These are phyloP conservation scores for Anguilla marmorata DNA, from an alignment of 2,797 vertebrate genomes.

Conservation along the genomic window DNA sequence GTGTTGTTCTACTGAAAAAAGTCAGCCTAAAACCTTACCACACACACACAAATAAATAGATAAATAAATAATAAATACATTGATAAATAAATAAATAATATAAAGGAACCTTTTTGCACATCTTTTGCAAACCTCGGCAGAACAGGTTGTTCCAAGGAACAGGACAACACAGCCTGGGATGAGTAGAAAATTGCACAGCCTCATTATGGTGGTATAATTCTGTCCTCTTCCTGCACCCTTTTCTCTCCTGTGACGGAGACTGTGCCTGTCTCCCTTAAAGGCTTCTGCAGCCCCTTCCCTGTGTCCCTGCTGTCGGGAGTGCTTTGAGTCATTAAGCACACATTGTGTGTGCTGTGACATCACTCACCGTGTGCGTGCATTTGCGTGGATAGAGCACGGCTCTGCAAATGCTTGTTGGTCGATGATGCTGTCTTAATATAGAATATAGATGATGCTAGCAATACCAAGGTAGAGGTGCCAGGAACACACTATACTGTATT, in stretches of 20 bases:
- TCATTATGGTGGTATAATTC: background rate
- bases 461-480: background rate
- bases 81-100: background rate
- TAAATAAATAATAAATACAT: background rate
- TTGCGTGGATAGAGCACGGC: background rate
- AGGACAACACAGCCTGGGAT: background rate
- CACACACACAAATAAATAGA: too few relatives aligned
- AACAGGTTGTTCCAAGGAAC: conserved; percentile 10
- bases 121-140: background rate
- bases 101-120: background rate
- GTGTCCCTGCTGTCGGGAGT: background rate
- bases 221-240: background rate
- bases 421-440: background rate
- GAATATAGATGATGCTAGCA: background rate
- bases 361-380: background rate
- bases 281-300: background rate
- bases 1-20: too few relatives aligned
- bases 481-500: background rate
- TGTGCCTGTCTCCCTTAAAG: background rate
- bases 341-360: background rate
- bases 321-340: background rate
- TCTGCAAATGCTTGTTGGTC: background rate
- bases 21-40: too few relatives aligned
- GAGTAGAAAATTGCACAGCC: conserved; percentile 4
- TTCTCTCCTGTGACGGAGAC: background rate